Conservation (phyloP, 2,797 vertebrate species). For the Harpagifer antarcticus region DNA sequence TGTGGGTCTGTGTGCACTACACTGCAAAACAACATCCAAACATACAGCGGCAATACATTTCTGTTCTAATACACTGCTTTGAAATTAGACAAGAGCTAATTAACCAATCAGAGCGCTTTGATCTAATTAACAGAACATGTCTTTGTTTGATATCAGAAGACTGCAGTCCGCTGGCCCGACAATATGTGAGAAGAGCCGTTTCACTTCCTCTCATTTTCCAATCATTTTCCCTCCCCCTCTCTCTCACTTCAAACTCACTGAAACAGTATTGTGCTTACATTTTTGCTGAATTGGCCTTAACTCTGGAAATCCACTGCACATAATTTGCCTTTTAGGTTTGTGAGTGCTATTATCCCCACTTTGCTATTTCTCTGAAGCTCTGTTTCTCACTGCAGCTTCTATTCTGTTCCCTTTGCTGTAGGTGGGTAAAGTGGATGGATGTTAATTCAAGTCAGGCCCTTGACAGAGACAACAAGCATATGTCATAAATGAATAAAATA, state of each 20-base stretch:
- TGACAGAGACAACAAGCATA: constrained; percentile 18
- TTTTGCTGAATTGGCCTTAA: neutral
- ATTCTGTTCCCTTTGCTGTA: neutral
- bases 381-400: constrained; percentile 12
- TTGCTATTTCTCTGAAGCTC: constrained; percentile 14
- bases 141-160: constrained; percentile 40
- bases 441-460: constrained; percentile 27
- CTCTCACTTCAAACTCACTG: neutral
- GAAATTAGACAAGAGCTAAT: constrained; percentile 58
- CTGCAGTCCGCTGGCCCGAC: constrained; percentile 26
- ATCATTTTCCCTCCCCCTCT: constrained; percentile 6
- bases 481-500: constrained; percentile 50
- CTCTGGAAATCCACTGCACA: constrained; percentile 5
- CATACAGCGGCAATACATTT: constrained; percentile 31
- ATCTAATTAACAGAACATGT: constrained; percentile 57
- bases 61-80: constrained; percentile 46
- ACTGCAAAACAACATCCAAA: constrained; percentile 27
- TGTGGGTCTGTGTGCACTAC: neutral
- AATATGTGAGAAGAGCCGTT: constrained; percentile 25
- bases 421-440: constrained; percentile 5
- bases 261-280: constrained; percentile 15
- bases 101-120: constrained; percentile 56
- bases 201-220: constrained; percentile 16
- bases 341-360: constrained; percentile 1
- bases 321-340: constrained; percentile 24